These are phyloP conservation scores for Mellivora capensis DNA, from an alignment of 2,113 vertebrate genomes.

Conservation along the genomic window DNA sequence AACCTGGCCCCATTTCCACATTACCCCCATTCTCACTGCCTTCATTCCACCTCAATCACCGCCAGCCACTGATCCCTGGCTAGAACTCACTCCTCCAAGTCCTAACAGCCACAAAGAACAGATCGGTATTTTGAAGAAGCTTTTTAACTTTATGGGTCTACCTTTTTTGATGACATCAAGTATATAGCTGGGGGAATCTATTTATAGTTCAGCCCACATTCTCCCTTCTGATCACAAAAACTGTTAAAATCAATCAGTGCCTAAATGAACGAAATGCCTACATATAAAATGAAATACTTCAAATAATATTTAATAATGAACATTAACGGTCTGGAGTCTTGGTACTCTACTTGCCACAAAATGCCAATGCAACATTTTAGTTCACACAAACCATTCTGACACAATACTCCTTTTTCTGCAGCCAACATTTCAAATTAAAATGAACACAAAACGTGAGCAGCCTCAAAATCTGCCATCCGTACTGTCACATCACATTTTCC, in stretches of 20 bases:
- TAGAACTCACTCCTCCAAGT: not conserved
- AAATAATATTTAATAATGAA: not conserved
- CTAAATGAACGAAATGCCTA: not conserved
- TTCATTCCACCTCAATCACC: not conserved
- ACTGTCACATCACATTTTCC: not conserved
- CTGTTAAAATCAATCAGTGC: not conserved
- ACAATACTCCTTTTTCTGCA: not conserved
- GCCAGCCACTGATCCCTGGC: not conserved
- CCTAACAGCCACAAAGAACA: not conserved
- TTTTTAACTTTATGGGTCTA: not conserved
- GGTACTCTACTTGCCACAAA: not conserved
- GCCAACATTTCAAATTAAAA: not conserved
- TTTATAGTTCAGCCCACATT: not conserved
- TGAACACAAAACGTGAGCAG: not conserved
- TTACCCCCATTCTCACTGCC: not conserved
- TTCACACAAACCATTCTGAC: not conserved
- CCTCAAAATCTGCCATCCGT: not conserved
- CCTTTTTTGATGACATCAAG: not conserved
- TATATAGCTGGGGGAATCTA: not conserved
- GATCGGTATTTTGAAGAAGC: not conserved
- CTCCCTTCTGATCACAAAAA: not conserved
- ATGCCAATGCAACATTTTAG: not conserved
- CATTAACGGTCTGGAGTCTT: not conserved
- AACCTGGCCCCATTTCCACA: not conserved
- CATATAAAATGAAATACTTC: not conserved